Conservation (phyloP, 1,140 invertebrate genomes). For the Nasonia vitripennis region DNA sequence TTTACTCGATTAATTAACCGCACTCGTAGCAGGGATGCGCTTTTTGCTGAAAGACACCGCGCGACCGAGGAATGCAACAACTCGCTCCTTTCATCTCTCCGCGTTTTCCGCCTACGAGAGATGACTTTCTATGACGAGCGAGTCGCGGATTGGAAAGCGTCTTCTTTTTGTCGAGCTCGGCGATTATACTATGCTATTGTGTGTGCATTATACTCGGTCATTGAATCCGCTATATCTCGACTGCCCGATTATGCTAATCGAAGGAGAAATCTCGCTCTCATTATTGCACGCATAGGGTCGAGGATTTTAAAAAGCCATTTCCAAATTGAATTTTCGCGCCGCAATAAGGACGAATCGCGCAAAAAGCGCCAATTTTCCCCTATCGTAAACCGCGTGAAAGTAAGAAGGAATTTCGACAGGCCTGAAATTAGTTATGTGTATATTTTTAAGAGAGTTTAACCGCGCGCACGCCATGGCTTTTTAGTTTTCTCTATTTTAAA, state of each 20-base stretch:
- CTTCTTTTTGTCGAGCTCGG: not conserved
- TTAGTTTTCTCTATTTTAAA: not conserved
- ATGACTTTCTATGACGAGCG: not conserved
- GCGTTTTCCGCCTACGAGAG: not conserved
- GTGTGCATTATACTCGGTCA: not conserved
- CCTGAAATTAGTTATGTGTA: not conserved
- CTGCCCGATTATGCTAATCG: too few species aligned
- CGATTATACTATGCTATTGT: not conserved
- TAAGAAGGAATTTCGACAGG: constrained; percentile 1
- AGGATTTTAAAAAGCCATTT: too few species aligned
- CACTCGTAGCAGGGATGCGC: not conserved
- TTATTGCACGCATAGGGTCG: too few species aligned
- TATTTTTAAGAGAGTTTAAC: not conserved
- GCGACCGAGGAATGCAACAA: too few species aligned
- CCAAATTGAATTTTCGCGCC: too few species aligned
- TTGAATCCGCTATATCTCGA: not conserved
- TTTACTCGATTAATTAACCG: not conserved
- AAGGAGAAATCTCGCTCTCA: too few species aligned
- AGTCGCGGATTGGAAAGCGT: not conserved
- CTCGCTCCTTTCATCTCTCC: not conserved
- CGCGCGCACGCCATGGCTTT: not conserved
- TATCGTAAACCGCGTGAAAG: constrained; percentile 5
- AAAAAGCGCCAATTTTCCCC: not conserved
- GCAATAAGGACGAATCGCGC: not conserved
- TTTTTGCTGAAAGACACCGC: not conserved